Conservation (phyloP, 2,888 invertebrate genomes). For the Limnephilus marmoratus region DNA sequence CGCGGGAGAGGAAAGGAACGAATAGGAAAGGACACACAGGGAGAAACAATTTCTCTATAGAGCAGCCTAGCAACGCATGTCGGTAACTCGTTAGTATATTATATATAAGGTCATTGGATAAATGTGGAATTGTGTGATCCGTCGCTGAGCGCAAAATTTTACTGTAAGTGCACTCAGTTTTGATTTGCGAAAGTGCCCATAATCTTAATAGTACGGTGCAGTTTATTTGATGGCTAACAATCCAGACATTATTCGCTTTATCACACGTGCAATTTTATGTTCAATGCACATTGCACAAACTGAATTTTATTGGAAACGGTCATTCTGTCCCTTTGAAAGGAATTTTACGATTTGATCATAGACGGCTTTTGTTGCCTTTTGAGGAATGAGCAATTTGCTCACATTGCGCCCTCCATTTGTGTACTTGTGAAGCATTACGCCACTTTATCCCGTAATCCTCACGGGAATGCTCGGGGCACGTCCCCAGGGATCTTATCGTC, state of each 20-base stretch:
- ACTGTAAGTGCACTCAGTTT: not conserved
- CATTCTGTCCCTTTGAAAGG: not conserved
- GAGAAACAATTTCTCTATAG: too few species aligned
- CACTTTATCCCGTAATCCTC: slow-evolving; percentile 45
- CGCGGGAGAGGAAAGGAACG: too few species aligned
- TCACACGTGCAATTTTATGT: not conserved
- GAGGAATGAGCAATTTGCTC: not conserved
- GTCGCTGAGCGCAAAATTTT: too few species aligned
- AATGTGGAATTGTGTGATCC: too few species aligned
- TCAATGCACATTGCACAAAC: not conserved
- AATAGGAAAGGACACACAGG: too few species aligned
- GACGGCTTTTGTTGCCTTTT: not conserved
- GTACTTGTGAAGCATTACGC: not conserved
- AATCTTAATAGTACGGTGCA: not conserved
- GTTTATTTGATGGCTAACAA: not conserved
- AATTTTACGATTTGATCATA: not conserved
- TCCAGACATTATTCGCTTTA: not conserved
- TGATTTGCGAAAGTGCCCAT: not conserved
- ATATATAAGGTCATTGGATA: too few species aligned
- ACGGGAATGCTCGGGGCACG: slow-evolving; percentile 47
- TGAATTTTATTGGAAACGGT: not conserved
- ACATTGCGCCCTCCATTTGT: not conserved
- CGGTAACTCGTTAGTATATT: too few species aligned
- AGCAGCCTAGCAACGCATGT: too few species aligned
- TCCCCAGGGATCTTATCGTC: slow-evolving; percentile 55